Percentiles rank a stretch among this genome's conserved stretches.
Evolutionary conservation across 1,140 invertebrate genomes (phyloP).

Genomic region (Homarus americanus): DNA sequence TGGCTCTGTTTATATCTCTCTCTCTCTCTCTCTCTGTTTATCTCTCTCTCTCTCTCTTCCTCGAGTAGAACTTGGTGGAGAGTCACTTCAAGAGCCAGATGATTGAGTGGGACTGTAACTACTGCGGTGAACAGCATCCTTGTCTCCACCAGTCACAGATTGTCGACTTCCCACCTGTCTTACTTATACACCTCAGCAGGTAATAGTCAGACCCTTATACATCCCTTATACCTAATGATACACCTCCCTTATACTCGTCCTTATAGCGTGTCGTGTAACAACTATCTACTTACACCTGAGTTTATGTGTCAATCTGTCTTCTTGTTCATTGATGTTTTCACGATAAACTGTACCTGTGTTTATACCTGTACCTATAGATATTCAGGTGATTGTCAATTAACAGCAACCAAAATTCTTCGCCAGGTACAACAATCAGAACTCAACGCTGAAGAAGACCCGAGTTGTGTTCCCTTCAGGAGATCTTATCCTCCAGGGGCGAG

Average conservation of each 20-base stretch:
- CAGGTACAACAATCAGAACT: not conserved
- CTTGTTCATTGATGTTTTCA: no score
- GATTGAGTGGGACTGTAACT: slow-evolving; percentile 32
- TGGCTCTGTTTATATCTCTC: no score
- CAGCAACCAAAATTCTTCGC: no score
- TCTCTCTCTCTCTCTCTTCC: not conserved
- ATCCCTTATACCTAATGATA: no score
- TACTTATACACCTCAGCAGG: slow-evolving; percentile 95
- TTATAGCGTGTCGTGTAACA: no score
- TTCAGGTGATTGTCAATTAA: no score
- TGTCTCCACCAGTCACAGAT: slow-evolving; percentile 79
- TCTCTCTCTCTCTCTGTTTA: not conserved
- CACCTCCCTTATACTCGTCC: no score
- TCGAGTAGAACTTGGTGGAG: not conserved
- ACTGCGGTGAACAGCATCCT: not conserved
- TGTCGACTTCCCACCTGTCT: slow-evolving; percentile 89
- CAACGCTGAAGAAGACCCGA: not conserved
- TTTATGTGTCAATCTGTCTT: no score
- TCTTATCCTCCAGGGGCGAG: not conserved
- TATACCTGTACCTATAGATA: no score
- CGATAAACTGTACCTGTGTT: no score
- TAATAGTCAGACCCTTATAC: no score
- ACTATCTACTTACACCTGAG: no score
- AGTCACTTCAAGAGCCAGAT: slow-evolving; percentile 7
- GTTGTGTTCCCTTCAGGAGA: not conserved